Evolutionary conservation across 2,113 vertebrate genomes (phyloP).

Genomic region (Planiliza haematocheilus): DNA sequence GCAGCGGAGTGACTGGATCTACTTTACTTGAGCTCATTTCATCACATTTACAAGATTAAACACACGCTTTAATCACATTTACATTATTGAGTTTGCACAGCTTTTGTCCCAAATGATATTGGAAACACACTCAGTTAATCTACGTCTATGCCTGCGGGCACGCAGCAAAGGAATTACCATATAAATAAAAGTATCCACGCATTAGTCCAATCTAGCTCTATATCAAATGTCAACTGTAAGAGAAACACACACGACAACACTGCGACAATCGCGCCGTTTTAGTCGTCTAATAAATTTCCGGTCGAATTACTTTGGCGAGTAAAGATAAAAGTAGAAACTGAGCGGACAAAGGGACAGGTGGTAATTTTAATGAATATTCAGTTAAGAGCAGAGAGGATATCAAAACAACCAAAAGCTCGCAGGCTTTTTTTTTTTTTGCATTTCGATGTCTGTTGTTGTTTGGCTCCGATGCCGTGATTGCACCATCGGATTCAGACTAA

Average conservation of each 20-base stretch:
- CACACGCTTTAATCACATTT: constrained; percentile 71
- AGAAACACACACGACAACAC: constrained; percentile 1
- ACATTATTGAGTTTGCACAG: constrained; percentile 74
- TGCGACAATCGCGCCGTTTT: constrained; percentile 11
- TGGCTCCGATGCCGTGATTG: constrained; percentile 36
- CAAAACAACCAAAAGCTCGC: constrained; percentile 10
- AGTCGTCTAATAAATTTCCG: constrained; percentile 2
- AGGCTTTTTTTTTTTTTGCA: not conserved
- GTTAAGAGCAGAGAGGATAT: constrained; percentile 35
- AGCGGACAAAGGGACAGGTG: constrained; percentile 5
- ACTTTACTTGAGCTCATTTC: constrained; percentile 62
- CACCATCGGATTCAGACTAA: constrained; percentile 44
- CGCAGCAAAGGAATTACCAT: constrained; percentile 48
- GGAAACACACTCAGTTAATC: constrained; percentile 69
- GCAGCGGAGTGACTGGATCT: constrained; percentile 12
- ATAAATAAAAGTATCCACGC: constrained; percentile 39
- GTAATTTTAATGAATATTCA: constrained; percentile 21
- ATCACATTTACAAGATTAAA: constrained; percentile 78
- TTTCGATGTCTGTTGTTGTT: constrained; percentile 23
- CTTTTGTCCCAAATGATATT: constrained; percentile 70
- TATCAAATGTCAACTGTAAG: constrained; percentile 42
- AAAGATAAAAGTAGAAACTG: constrained; percentile 15
- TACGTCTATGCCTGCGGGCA: constrained; percentile 58
- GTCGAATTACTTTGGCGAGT: constrained; percentile 5
- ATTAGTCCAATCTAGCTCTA: constrained; percentile 25